Base-by-base conservation (phyloP, 2,888 invertebrate genomes). In the Drosophila hamatofila region DNA sequence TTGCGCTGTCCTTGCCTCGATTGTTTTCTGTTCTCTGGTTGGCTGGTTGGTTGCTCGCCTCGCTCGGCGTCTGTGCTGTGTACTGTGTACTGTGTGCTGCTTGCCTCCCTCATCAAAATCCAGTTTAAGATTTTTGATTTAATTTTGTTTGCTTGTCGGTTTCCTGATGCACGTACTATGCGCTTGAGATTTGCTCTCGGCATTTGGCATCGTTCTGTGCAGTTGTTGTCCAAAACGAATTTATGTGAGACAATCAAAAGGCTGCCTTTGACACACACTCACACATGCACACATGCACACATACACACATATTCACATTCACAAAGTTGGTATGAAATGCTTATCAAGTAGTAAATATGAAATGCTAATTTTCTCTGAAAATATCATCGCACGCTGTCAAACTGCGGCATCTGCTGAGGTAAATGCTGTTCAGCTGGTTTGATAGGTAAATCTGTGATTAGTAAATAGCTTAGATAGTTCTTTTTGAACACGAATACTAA, bases 51-150 rank as follows among this genome's bases (percentile, higher is more conserved):
- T 12, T 71, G 66, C 66, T 55, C 44, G 68, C 60, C 61, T 23
- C 9, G 18, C 35, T 51, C 51, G n/a, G 8, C 4, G 18, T 51
- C 56, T 65, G 58, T 37, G 18, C 33, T n/a, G n/a, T n/a, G n/a
- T n/a, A n/a, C n/a, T n/a, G n/a, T n/a, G n/a, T n/a, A n/a, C n/a
- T 16, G 35, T 52, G 16, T 35, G 23, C 21, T 72, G 54, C 62
- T 41, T 42, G 59, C 23, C 52, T 44, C 56, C 56, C 62, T 74
- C 83, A 79, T 87, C 83, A 81, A 81, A 86, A 86, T 88, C 87
- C 67, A 85, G 79, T 88, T 81, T 83, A 81, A 88, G 77, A 81
- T 75, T 88, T 85, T 81, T 85, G 88, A 85, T 85, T 85, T 85
- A 85, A 85, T 85, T 85, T 84, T 61, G 78, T 63, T 75, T 84